Evolutionary conservation across 1,140 invertebrate genomes (phyloP).

Genomic region (Procambarus virginalis): DNA sequence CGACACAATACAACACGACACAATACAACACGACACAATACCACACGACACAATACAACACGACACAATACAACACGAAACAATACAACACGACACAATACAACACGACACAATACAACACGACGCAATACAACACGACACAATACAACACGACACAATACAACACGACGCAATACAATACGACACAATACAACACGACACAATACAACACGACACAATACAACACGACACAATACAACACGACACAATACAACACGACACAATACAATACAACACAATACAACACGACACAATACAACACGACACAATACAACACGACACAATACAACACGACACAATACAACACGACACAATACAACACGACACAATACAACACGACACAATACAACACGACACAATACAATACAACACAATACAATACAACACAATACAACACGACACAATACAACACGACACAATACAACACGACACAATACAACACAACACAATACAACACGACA

Average conservation of each 20-base stretch:
- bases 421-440: not conserved
- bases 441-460: not conserved
- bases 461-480: not conserved
- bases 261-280: not conserved
- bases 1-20: constrained; percentile 14
- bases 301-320: constrained; percentile 2
- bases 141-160: not conserved
- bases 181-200: not conserved
- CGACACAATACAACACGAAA: not conserved
- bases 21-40: constrained; percentile 2
- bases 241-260: not conserved
- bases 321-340: constrained; percentile 25
- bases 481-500: not conserved
- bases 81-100: not conserved
- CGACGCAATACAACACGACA: not conserved
- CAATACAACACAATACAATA: not conserved
- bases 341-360: constrained; percentile 26
- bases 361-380: constrained; percentile 4
- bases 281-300: not conserved
- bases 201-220: not conserved
- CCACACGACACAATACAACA: constrained; percentile 8
- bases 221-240: not conserved
- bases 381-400: constrained; percentile 22
- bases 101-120: not conserved
- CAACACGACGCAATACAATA: not conserved